These are phyloP conservation scores for Athripsodes cinereus DNA, from an alignment of 2,888 invertebrate genomes.

Conservation along the genomic window DNA sequence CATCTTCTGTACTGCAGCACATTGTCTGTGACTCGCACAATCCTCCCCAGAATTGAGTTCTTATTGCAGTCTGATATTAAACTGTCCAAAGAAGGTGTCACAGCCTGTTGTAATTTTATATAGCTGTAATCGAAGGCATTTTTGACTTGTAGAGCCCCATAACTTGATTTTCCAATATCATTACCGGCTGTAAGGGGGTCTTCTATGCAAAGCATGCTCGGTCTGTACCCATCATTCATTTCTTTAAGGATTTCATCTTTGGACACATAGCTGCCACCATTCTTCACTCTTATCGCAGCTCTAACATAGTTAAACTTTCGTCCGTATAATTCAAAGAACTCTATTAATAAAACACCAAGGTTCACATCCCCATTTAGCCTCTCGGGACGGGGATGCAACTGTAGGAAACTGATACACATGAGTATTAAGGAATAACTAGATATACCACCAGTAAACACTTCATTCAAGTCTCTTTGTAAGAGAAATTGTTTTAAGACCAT, in stretches of 20 bases:
- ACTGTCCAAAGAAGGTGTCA: slow-evolving; percentile 39
- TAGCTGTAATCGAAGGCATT: slow-evolving; percentile 97
- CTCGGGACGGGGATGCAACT: slow-evolving; percentile 83
- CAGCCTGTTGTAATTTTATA: slow-evolving; percentile 72
- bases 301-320: slow-evolving; percentile 93
- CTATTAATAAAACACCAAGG: slow-evolving; percentile 89
- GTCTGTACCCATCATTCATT: slow-evolving; percentile 91
- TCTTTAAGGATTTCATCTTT: slow-evolving; percentile 89
- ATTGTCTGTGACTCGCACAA: slow-evolving; percentile 90
- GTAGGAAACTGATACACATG: slow-evolving; percentile 96
- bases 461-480: slow-evolving; percentile 94
- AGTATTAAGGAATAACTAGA: slow-evolving; percentile 98
- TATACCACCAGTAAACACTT: slow-evolving; percentile 99
- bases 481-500: slow-evolving; percentile 98
- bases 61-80: slow-evolving; percentile 36
- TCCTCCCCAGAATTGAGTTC: slow-evolving; percentile 75
- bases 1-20: slow-evolving; percentile 61
- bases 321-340: slow-evolving; percentile 97
- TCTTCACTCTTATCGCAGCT: slow-evolving; percentile 88
- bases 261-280: slow-evolving; percentile 88
- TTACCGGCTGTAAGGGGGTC: slow-evolving; percentile 95
- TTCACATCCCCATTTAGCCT: slow-evolving; percentile 62
- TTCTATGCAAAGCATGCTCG: slow-evolving; percentile 93
- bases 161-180: slow-evolving; percentile 96
- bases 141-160: slow-evolving; percentile 83